phyloP scores from a whole-genome alignment of 1,140 invertebrate genomes.

The Eriocheir sinensis region DNA sequence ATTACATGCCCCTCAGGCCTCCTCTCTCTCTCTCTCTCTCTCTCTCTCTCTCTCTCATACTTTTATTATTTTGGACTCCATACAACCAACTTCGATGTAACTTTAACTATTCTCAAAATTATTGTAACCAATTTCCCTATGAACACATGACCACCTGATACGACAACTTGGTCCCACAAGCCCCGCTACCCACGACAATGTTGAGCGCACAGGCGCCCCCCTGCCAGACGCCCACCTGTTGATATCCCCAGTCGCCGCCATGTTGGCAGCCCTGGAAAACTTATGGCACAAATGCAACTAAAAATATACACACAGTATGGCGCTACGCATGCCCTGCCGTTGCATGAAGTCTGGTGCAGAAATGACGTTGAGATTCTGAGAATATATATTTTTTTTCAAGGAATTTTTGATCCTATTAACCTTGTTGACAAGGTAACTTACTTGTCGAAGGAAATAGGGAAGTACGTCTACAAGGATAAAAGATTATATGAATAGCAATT shows the following conservation, averaged over 20 bases:
- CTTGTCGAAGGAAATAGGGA: not conserved
- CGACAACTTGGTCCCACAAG: slow-evolving; percentile 34
- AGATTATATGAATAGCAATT: not conserved
- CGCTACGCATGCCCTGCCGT: too few species aligned
- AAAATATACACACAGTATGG: not conserved
- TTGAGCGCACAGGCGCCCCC: slow-evolving; percentile 28
- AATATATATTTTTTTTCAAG: too few species aligned
- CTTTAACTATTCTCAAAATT: too few species aligned
- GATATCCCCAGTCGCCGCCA: slow-evolving; percentile 67
- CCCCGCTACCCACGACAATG: not conserved
- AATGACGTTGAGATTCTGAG: too few species aligned
- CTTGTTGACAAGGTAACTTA: not conserved
- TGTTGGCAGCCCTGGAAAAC: slow-evolving; percentile 53
- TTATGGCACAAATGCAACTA: not conserved
- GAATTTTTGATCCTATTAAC: too few species aligned
- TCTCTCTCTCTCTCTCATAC: not conserved
- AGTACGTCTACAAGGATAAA: not conserved
- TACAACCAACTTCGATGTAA: not conserved
- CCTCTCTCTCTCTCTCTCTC: not conserved
- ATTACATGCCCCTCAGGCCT: not conserved
- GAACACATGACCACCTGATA: slow-evolving; percentile 35
- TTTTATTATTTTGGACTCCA: not conserved
- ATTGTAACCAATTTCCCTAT: too few species aligned
- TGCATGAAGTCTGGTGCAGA: too few species aligned
- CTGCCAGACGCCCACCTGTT: slow-evolving; percentile 73